These are phyloP conservation scores for Idaea straminata DNA, from an alignment of 2,888 invertebrate species.

Conservation along the genomic window DNA sequence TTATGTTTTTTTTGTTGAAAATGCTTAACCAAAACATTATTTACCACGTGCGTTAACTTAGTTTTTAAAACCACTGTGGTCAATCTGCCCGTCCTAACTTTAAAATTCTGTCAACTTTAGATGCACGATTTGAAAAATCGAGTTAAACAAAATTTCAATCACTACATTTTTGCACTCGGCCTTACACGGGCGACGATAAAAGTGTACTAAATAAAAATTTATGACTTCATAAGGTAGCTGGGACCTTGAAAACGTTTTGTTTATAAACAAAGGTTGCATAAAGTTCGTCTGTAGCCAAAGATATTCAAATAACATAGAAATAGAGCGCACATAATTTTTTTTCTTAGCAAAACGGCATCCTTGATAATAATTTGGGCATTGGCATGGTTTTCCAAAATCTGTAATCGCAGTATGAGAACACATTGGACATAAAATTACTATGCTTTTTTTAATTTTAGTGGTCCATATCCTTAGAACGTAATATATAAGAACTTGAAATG, in stretches of 20 bases:
- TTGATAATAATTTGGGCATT: too few species aligned
- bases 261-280: conserved; percentile 72
- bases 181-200: conserved; percentile 49
- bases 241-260: conserved; percentile 73
- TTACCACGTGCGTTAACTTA: neutral
- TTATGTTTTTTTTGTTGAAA: neutral
- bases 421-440: too few species aligned
- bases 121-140: neutral
- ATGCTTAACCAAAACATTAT: neutral
- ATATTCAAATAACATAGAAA: neutral
- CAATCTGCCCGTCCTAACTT: neutral
- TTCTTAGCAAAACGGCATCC: too few species aligned
- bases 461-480: too few species aligned
- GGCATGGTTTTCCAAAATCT: too few species aligned
- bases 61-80: neutral
- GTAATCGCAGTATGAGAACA: too few species aligned
- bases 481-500: too few species aligned
- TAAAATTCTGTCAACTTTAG: neutral
- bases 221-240: conserved; percentile 51
- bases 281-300: conserved; percentile 45
- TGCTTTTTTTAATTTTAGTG: too few species aligned
- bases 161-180: conserved; percentile 29
- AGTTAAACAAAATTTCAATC: conserved; percentile 5
- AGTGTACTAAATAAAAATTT: conserved; percentile 55
- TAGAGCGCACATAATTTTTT: neutral